phyloP scores from a whole-genome alignment of 92 coral and sea anemone species.

The Scolanthus callimorphus region DNA sequence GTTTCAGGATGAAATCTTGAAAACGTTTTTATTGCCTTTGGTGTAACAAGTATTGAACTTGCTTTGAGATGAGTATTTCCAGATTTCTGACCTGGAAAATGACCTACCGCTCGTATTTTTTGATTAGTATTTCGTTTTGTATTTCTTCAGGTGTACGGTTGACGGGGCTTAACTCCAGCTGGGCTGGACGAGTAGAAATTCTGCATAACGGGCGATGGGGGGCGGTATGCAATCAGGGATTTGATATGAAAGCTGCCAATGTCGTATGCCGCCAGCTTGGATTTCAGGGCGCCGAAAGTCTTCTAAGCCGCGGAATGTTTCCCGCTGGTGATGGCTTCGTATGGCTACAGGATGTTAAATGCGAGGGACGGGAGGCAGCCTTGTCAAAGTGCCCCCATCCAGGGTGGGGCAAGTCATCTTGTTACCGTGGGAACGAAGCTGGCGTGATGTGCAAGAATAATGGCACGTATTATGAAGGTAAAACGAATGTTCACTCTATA shows the following conservation, averaged over 20 bases:
- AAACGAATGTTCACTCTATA: too few species aligned
- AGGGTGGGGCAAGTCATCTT: conserved; percentile 52
- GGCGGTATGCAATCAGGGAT: conserved; percentile 33
- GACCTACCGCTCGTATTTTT: too few species aligned
- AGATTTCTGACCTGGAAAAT: too few species aligned
- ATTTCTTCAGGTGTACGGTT: conserved; percentile 25
- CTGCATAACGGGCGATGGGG: conserved; percentile 41
- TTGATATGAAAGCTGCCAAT: conserved; percentile 31
- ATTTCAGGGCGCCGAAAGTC: conserved; percentile 32
- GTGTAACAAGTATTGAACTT: too few species aligned
- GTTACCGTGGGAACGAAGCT: conserved; percentile 29
- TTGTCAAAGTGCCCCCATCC: conserved; percentile 42
- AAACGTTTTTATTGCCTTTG: too few species aligned
- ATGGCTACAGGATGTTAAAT: conserved; percentile 45
- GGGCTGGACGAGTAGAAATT: conserved; percentile 55
- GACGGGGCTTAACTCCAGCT: conserved; percentile 5
- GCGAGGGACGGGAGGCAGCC: conserved; percentile 45
- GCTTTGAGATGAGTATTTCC: too few species aligned
- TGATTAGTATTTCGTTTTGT: too few species aligned
- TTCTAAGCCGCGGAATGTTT: conserved; percentile 29
- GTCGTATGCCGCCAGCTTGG: conserved; percentile 47
- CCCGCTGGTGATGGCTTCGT: conserved; percentile 38
- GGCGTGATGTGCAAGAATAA: conserved; percentile 45
- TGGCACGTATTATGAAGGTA: conserved; percentile 17
- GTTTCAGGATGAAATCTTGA: too few species aligned